Conservation (phyloP, 2,888 invertebrate species). For the Marasmarcha lunaedactyla region DNA sequence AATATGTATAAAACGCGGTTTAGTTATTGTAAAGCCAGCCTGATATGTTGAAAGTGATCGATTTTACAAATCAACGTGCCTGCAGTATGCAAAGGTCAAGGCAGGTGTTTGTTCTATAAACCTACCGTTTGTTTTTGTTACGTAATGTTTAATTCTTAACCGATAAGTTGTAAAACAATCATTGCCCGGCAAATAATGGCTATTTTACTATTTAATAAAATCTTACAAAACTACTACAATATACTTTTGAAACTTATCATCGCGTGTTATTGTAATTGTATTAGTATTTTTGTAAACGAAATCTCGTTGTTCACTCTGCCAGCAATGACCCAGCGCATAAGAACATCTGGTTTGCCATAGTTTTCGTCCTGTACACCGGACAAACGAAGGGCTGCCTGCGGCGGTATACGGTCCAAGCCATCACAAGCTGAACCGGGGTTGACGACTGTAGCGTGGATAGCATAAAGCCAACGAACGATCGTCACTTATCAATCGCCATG, state of each 20-base stretch:
- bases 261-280: too few species aligned
- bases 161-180: too few species aligned
- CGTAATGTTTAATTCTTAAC: constrained; percentile 2
- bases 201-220: too few species aligned
- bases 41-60: constrained; percentile 5
- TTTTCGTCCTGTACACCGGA: constrained; percentile 1
- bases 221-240: too few species aligned
- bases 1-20: not conserved
- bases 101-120: constrained; percentile 7
- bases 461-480: constrained; percentile 6
- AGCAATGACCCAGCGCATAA: constrained; percentile 9
- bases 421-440: constrained; percentile 1
- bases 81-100: constrained; percentile 29
- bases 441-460: constrained; percentile 3
- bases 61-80: constrained; percentile 17
- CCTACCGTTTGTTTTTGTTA: not conserved
- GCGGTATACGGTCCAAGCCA: not conserved
- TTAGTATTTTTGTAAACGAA: not conserved
- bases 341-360: constrained; percentile 25
- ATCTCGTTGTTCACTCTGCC: constrained; percentile 16
- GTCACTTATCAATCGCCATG: constrained; percentile 33
- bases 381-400: not conserved
- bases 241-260: too few species aligned
- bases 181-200: too few species aligned
- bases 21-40: not conserved